A percentile compares a stretch with the other conserved stretches of the same genome.
phyloP scores from a whole-genome alignment of 2,113 vertebrate species.

The Brienomyrus longianalis region DNA sequence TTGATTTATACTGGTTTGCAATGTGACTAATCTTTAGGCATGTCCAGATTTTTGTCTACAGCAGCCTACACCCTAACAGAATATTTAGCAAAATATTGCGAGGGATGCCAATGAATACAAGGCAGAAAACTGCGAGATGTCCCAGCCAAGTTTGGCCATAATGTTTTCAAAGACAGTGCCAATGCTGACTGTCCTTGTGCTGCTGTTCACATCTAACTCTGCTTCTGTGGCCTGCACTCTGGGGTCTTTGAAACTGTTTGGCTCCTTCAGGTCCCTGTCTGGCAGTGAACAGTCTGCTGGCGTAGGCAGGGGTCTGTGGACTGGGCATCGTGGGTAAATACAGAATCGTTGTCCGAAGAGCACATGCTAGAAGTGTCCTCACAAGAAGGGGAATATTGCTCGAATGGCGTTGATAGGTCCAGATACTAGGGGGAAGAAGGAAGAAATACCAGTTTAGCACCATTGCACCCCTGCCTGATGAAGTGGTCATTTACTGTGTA shows the following conservation, averaged over 20 bases:
- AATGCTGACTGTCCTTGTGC: slow-evolving; percentile 25
- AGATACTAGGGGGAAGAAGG: slow-evolving; percentile 70
- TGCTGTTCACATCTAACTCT: slow-evolving; percentile 19
- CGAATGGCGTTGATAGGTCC: slow-evolving; percentile 91
- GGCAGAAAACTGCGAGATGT: slow-evolving; percentile 26
- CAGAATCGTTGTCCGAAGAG: slow-evolving; percentile 89
- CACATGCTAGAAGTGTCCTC: slow-evolving; percentile 83
- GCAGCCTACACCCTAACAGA: slow-evolving; percentile 21
- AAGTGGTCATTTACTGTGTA: background rate
- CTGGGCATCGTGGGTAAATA: slow-evolving; percentile 86
- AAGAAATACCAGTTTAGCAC: background rate
- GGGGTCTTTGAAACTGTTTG: background rate
- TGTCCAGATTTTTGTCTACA: slow-evolving; percentile 16
- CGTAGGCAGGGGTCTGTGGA: slow-evolving; percentile 70
- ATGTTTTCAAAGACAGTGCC: slow-evolving; percentile 30
- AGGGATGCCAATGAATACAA: background rate
- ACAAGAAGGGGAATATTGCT: slow-evolving; percentile 82
- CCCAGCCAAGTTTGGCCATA: slow-evolving; percentile 29
- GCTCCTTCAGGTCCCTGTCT: slow-evolving; percentile 45
- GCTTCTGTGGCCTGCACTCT: background rate
- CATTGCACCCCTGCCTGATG: background rate
- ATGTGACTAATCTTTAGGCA: background rate
- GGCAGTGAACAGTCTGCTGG: slow-evolving; percentile 58
- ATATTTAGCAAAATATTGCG: slow-evolving; percentile 20
- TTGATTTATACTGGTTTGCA: background rate